These are phyloP conservation scores for Chloroceryle amazona DNA, from an alignment of 2,797 vertebrate genomes.

Conservation along the genomic window DNA sequence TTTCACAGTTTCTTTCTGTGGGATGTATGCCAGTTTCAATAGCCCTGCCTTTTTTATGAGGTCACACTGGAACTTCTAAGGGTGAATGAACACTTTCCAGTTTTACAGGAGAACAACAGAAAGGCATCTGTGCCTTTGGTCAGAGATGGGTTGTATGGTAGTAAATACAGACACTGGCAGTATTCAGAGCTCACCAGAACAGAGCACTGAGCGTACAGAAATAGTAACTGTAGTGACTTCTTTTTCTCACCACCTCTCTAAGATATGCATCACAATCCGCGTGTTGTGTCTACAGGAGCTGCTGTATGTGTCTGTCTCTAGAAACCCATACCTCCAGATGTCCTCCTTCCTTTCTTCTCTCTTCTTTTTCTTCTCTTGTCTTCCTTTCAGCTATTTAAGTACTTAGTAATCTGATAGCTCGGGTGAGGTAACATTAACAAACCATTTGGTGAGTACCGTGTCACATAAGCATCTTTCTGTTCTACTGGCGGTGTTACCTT, in stretches of 20 bases:
- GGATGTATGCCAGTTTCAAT: background rate
- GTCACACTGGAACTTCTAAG: background rate
- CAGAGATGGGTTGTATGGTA: background rate
- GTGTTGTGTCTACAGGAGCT: background rate
- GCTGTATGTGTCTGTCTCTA: background rate
- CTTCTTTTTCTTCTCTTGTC: background rate
- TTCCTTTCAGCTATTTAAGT: background rate
- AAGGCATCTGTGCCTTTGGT: background rate
- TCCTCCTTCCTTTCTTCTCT: background rate
- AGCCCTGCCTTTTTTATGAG: background rate
- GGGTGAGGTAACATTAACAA: background rate
- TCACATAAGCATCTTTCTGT: background rate
- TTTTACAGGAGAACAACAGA: background rate
- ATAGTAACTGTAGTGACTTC: background rate
- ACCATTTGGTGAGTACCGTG: background rate
- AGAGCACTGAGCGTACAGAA: background rate
- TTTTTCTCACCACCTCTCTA: background rate
- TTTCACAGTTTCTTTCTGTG: background rate
- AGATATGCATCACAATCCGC: background rate
- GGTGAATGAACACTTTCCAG: background rate
- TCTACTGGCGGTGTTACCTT: background rate
- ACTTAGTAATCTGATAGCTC: background rate
- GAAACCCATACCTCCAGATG: background rate
- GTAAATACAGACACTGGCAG: background rate
- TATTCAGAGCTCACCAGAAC: background rate